Conservation (phyloP, 1,140 invertebrate species). For the Steinernema feltiae region DNA sequence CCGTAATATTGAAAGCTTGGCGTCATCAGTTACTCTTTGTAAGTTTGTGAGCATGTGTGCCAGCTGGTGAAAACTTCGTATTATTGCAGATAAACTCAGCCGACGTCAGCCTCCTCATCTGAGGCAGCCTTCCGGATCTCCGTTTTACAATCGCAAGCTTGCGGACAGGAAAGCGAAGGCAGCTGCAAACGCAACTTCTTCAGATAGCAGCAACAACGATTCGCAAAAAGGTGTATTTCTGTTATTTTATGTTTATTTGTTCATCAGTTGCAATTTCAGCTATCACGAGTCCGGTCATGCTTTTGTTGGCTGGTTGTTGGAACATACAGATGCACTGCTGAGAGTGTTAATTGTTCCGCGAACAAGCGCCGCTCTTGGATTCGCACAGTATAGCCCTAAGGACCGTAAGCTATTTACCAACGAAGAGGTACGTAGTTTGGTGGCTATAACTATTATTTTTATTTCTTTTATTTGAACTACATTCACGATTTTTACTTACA, state of each 20-base stretch:
- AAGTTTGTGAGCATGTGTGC: neutral
- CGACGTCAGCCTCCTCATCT: neutral
- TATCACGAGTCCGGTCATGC: slow-evolving; percentile 95
- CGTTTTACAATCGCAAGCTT: neutral
- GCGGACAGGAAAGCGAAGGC: neutral
- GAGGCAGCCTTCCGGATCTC: neutral
- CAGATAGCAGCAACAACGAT: neutral
- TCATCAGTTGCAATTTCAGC: neutral
- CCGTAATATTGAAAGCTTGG: no score
- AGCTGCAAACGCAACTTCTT: neutral
- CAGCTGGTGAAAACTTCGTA: no score
- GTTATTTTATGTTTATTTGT: neutral
- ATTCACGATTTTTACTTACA: no score
- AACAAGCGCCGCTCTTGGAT: slow-evolving; percentile 80
- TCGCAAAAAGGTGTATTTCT: neutral
- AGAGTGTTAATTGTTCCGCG: slow-evolving; percentile 90
- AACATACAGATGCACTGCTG: slow-evolving; percentile 86
- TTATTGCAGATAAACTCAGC: neutral
- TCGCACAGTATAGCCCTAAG: slow-evolving; percentile 82
- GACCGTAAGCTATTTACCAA: slow-evolving; percentile 79
- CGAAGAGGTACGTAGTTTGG: slow-evolving; percentile 61
- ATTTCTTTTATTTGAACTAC: no score
- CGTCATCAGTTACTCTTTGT: no score
- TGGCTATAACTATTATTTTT: no score
- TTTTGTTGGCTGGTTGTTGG: slow-evolving; percentile 83